Percentiles rank a stretch among this genome's conserved stretches.
Conservation (phyloP, 1,140 invertebrate genomes). For the Pemphigus obesinymphae region DNA sequence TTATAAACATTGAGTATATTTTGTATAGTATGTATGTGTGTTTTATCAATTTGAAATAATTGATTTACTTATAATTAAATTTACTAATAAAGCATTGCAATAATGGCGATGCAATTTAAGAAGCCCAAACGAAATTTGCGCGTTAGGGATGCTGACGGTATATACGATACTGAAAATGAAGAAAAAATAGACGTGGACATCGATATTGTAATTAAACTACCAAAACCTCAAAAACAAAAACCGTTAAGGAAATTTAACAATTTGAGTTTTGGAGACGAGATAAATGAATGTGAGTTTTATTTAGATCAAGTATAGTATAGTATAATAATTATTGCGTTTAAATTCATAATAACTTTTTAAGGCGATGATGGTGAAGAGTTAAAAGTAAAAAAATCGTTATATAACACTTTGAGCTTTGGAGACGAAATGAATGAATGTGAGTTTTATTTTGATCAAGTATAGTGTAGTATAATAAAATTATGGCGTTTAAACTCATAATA, state of each 20-base stretch:
- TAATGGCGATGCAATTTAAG: slow-evolving; percentile 58
- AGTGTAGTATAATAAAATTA: not conserved
- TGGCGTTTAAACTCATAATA: slow-evolving; percentile 1
- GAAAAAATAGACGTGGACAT: slow-evolving; percentile 53
- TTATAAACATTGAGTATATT: no score
- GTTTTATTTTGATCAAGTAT: slow-evolving; percentile 13
- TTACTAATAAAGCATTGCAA: no score
- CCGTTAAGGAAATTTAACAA: slow-evolving; percentile 58
- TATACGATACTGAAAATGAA: slow-evolving; percentile 62
- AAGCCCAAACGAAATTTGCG: slow-evolving; percentile 84
- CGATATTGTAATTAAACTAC: slow-evolving; percentile 51
- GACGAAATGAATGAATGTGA: slow-evolving; percentile 67
- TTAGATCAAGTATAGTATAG: not conserved
- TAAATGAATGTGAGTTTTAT: slow-evolving; percentile 62
- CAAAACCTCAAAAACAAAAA: slow-evolving; percentile 54
- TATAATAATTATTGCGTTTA: not conserved
- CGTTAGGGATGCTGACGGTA: slow-evolving; percentile 65
- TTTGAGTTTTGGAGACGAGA: slow-evolving; percentile 72
- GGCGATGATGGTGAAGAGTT: no score
- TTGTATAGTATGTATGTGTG: no score
- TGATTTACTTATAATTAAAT: no score
- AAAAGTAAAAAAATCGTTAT: slow-evolving; percentile 56
- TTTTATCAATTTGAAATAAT: no score
- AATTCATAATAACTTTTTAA: no score
- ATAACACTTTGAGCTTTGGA: slow-evolving; percentile 75